Evolutionary conservation across 2,113 vertebrate genomes (phyloP).

Genomic region (Strix uralensis): DNA sequence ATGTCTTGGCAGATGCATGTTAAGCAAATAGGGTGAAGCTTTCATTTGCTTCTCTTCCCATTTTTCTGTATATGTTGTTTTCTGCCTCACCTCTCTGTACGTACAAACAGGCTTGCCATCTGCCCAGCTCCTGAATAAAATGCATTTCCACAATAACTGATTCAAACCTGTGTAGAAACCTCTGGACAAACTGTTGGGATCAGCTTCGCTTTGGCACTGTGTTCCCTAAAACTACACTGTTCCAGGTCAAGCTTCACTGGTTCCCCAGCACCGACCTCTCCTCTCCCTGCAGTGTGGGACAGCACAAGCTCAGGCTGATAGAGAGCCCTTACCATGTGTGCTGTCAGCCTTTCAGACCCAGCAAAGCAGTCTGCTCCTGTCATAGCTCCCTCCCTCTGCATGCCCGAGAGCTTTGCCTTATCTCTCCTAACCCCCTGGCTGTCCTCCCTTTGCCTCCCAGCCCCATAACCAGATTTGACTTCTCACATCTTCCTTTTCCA

Average conservation of each 20-base stretch:
- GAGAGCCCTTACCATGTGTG: background rate
- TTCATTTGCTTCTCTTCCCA: background rate
- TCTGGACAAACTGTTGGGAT: too few species aligned
- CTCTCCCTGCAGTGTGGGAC: too few species aligned
- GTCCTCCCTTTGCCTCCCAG: background rate
- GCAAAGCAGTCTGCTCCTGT: background rate
- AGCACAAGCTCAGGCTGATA: background rate
- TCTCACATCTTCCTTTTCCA: background rate
- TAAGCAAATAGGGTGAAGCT: background rate
- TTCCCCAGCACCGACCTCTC: rapidly evolving
- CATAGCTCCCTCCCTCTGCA: background rate
- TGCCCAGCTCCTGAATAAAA: background rate
- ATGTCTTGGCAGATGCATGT: background rate
- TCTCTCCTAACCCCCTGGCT: background rate
- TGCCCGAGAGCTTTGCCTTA: rapidly evolving
- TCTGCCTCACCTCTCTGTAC: background rate
- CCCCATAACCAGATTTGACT: background rate
- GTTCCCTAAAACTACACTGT: background rate
- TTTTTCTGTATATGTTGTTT: background rate
- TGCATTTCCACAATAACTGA: background rate
- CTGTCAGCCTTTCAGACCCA: background rate
- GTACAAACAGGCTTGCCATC: background rate
- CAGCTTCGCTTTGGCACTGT: background rate
- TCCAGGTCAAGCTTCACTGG: rapidly evolving
- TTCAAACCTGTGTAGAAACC: background rate